Evolutionary conservation across 2,888 invertebrate genomes (phyloP).

Genomic region (Melikaiella ostensackeni): DNA sequence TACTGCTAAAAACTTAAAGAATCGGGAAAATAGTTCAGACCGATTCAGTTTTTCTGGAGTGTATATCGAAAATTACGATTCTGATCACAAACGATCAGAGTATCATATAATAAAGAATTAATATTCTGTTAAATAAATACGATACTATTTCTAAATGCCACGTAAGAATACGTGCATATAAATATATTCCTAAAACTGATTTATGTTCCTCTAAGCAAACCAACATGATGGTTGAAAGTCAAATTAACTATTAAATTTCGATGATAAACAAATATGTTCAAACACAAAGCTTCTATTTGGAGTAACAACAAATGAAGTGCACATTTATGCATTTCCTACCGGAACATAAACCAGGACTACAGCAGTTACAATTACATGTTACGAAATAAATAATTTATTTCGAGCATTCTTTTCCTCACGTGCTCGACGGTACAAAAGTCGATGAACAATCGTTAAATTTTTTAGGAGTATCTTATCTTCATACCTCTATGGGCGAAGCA

Average conservation of each 20-base stretch:
- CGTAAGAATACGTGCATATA: constrained; percentile 28
- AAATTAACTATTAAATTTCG: background rate
- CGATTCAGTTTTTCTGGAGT: background rate
- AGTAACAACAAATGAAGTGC: constrained; percentile 16
- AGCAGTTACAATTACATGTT: background rate
- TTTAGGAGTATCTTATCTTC: background rate
- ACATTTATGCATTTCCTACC: background rate
- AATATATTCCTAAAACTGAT: constrained; percentile 24
- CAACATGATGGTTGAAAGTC: background rate
- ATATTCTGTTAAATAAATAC: constrained; percentile 25
- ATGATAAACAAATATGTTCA: constrained; percentile 18
- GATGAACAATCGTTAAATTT: constrained; percentile 14
- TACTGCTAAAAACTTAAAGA: constrained; percentile 13
- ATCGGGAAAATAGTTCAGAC: constrained; percentile 3
- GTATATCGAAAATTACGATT: background rate
- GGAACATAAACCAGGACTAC: constrained; percentile 21
- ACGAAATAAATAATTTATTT: constrained; percentile 27
- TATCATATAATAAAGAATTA: constrained; percentile 11
- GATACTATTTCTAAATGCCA: background rate
- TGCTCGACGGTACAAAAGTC: constrained; percentile 2
- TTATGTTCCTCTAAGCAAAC: constrained; percentile 28
- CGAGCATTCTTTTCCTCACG: background rate
- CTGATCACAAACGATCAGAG: background rate
- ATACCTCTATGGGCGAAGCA: constrained; percentile 7
- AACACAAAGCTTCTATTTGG: background rate